Percentiles rank a stretch among this genome's conserved stretches.
These are phyloP conservation scores for Euspilapteryx auroguttella DNA, from an alignment of 2,888 invertebrate species.

Conservation along the genomic window DNA sequence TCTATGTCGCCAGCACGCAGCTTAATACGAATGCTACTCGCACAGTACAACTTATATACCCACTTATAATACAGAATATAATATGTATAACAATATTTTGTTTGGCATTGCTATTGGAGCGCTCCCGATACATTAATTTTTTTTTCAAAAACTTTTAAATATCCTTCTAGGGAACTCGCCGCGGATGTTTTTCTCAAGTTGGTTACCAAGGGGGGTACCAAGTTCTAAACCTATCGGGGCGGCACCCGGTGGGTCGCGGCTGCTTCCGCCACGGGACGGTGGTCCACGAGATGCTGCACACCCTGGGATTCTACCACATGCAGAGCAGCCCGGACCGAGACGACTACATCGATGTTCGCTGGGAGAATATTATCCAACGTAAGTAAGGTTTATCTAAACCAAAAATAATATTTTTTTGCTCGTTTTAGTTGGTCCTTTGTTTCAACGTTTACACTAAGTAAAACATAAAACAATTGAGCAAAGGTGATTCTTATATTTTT, in stretches of 20 bases:
- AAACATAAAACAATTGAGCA: too few species aligned
- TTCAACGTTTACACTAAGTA: too few species aligned
- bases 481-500: too few species aligned
- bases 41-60: too few species aligned
- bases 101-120: too few species aligned
- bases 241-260: conserved; percentile 58
- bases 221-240: conserved; percentile 57
- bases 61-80: too few species aligned
- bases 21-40: too few species aligned
- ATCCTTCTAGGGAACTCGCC: conserved; percentile 34
- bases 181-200: conserved; percentile 53
- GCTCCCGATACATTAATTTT: too few species aligned
- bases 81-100: too few species aligned
- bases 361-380: conserved; percentile 71
- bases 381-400: conserved; percentile 11
- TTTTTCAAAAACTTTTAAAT: too few species aligned
- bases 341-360: conserved; percentile 70
- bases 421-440: too few species aligned
- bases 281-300: conserved; percentile 77
- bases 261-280: conserved; percentile 69
- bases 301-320: conserved; percentile 82
- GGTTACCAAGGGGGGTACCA: conserved; percentile 51
- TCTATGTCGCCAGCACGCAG: too few species aligned
- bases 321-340: conserved; percentile 80
- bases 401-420: neutral